Evolutionary conservation across 2,888 invertebrate genomes (phyloP), one percentile per base, ranked within the genome.

Genomic region (Luperina testacea): DNA sequence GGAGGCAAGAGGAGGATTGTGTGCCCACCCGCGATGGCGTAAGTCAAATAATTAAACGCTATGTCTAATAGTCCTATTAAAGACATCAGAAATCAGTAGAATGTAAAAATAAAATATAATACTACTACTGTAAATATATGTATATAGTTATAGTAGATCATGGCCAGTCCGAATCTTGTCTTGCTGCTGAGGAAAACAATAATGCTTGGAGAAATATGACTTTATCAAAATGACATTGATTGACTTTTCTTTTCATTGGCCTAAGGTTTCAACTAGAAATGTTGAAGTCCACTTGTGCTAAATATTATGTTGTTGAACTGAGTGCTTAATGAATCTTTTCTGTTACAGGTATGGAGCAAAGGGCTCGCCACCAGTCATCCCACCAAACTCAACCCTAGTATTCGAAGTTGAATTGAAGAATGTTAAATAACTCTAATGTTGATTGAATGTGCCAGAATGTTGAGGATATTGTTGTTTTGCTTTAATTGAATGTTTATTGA

Each of bases 361-460:
- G 94, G 98, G 99, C 64, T 98, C 98, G 0, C 98, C 98, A 0
- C 98, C 98, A 91, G 98, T 97, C 1, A 99, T 99, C 94, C 99
- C 99, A 81, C 98, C 98, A 65, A 99, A 99, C 94, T 98, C 98
- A 70, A 98, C 98, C 20, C 97, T 99, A 87, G 97, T 98, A 20
- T 99, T 99, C 94, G 99, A 99, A 90, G 98, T 99, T 65, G 99
- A 99, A 96, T 96, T 99, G 79, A 98, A 98, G 94, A 98, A 97
- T 93, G 97, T 99, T 85, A 97, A 97, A 93, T 98, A 97, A 96
- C 90, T 77, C 84, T 82, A 86, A 89, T 78, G 81, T 82, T 69
- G 61, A 74, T 76, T 88, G 81, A 88, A 84, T 90, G 85, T 85
- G 89, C 88, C 90, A 90, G 91, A 91, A 90, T 91, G 91, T 92